Percentiles rank a stretch among this genome's conserved stretches.
phyloP scores from a whole-genome alignment of 2,113 vertebrate genomes.

The Ia io region DNA sequence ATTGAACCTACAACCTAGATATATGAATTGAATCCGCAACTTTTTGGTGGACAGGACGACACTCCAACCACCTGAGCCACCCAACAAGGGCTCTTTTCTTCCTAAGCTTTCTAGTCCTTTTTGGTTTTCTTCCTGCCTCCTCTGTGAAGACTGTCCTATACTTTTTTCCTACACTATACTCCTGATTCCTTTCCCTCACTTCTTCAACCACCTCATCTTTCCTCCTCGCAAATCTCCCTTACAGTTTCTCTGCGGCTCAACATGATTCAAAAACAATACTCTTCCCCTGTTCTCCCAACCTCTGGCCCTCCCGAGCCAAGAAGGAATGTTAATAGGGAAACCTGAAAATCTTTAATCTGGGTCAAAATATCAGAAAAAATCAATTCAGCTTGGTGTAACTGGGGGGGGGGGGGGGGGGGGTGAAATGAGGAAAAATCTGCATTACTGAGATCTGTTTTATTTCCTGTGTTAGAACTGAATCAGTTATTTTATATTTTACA shows the following conservation, averaged over 20 bases:
- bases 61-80: background rate
- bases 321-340: slow-evolving; percentile 26
- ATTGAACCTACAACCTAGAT: background rate
- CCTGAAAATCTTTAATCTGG: slow-evolving; percentile 14
- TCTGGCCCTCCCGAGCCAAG: background rate
- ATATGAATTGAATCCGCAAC: background rate
- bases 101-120: background rate
- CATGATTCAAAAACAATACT: background rate
- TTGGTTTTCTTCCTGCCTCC: background rate
- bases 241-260: background rate
- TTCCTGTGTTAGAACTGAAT: background rate
- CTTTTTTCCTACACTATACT: background rate
- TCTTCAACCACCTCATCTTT: background rate
- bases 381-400: background rate
- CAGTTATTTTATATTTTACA: background rate
- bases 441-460: background rate
- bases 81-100: background rate
- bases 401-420: background rate
- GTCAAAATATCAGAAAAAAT: slow-evolving; percentile 44
- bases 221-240: background rate
- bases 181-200: background rate
- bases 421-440: background rate
- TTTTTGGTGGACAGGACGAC: background rate
- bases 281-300: background rate
- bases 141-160: background rate